phyloP scores from a whole-genome alignment of 2,888 invertebrate genomes.

The Myopa tessellatipennis region DNA sequence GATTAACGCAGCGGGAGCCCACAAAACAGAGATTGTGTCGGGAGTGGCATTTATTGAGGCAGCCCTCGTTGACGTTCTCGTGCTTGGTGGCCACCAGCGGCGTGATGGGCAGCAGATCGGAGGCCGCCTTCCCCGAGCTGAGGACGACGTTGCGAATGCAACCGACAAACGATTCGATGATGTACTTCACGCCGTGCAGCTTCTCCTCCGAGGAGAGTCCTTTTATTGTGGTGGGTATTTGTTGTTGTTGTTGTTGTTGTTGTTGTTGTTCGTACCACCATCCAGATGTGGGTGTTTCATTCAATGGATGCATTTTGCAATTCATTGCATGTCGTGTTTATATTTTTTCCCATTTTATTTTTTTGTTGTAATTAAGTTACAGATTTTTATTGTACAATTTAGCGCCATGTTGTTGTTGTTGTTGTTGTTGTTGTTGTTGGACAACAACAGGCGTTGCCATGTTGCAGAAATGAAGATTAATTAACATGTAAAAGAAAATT shows the following conservation, averaged over 20 bases:
- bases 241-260: conserved; percentile 22
- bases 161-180: conserved; percentile 92
- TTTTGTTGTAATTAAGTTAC: conserved; percentile 29
- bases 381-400: conserved; percentile 26
- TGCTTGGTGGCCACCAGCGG: conserved; percentile 89
- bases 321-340: conserved; percentile 17
- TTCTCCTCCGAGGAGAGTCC: conserved; percentile 89
- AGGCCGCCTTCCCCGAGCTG: conserved; percentile 87
- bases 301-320: conserved; percentile 11
- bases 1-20: conserved; percentile 90
- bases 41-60: conserved; percentile 84
- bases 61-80: conserved; percentile 90
- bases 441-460: conserved; percentile 36
- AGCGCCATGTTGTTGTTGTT: conserved; percentile 8
- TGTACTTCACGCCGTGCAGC: conserved; percentile 89
- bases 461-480: conserved; percentile 56
- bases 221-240: conserved; percentile 57
- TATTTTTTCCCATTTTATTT: conserved; percentile 11
- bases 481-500: conserved; percentile 56
- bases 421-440: conserved; percentile 28
- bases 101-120: conserved; percentile 82
- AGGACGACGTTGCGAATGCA: conserved; percentile 89
- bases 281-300: background rate
- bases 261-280: conserved; percentile 27
- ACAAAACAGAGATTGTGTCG: conserved; percentile 87